Conservation (phyloP, 2,113 vertebrate genomes). For the Phyllostomus discolor region DNA sequence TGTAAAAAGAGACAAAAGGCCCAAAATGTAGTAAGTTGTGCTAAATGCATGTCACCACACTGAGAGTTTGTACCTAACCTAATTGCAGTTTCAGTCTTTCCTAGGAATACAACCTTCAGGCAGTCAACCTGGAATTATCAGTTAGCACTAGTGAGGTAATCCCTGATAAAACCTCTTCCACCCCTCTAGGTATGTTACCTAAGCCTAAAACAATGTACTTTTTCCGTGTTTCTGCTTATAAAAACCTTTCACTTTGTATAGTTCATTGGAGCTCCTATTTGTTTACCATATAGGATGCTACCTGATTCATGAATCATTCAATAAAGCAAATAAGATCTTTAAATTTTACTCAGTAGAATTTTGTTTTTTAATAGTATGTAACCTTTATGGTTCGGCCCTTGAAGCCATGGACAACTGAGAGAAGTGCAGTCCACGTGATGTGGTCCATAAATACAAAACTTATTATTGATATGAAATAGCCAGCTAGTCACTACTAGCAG, state of each 20-base stretch:
- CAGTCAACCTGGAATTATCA: not conserved
- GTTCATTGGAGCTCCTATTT: not conserved
- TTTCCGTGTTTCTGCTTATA: not conserved
- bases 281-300: not conserved
- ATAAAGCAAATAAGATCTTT: not conserved
- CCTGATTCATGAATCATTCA: not conserved
- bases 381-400: not conserved
- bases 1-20: not conserved
- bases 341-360: not conserved
- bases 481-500: not conserved
- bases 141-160: not conserved
- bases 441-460: slow-evolving; percentile 6
- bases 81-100: not conserved
- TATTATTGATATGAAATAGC: not conserved
- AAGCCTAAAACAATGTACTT: not conserved
- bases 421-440: not conserved
- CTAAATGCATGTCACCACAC: not conserved
- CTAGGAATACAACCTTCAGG: not conserved
- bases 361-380: not conserved
- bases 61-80: not conserved
- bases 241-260: not conserved
- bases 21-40: not conserved
- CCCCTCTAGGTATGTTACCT: not conserved
- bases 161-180: not conserved
- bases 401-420: not conserved